Conservation (phyloP, 2,113 vertebrate species). For the Carollia perspicillata region DNA sequence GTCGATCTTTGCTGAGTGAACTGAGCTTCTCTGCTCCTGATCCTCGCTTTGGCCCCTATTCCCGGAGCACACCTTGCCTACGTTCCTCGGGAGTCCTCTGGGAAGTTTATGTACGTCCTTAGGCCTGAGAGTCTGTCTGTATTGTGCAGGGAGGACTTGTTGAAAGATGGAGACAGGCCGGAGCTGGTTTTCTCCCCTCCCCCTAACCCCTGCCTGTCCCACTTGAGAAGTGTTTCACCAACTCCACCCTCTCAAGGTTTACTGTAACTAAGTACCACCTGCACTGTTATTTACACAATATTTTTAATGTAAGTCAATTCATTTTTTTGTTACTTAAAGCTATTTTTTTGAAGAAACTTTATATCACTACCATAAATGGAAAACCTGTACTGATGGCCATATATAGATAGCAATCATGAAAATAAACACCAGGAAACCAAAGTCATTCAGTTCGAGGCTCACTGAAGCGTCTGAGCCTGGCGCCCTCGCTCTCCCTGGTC, state of each 20-base stretch:
- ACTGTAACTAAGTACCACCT: slow-evolving; percentile 42
- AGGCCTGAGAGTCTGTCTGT: not conserved
- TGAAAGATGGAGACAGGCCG: slow-evolving; percentile 38
- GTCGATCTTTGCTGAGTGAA: not conserved
- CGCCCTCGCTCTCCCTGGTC: not conserved
- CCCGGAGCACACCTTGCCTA: not conserved
- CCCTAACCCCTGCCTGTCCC: slow-evolving; percentile 35
- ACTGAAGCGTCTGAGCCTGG: not conserved
- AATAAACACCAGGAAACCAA: slow-evolving; percentile 57
- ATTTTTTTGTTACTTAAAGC: not conserved
- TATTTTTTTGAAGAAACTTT: slow-evolving; percentile 48
- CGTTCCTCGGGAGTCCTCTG: not conserved
- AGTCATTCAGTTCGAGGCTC: not conserved
- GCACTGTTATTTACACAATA: slow-evolving; percentile 34
- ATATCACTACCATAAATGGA: slow-evolving; percentile 58
- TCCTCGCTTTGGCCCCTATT: not conserved
- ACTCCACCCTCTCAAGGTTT: slow-evolving; percentile 35
- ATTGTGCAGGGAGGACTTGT: not conserved
- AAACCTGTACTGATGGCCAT: slow-evolving; percentile 7
- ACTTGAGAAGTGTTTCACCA: not conserved
- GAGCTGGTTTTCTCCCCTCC: slow-evolving; percentile 38
- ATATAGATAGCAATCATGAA: slow-evolving; percentile 48
- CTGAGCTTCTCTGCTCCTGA: not conserved
- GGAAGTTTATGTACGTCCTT: not conserved
- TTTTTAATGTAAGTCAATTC: slow-evolving; percentile 28